Conservation (phyloP, 2,113 vertebrate species). For the Thomomys bottae region DNA sequence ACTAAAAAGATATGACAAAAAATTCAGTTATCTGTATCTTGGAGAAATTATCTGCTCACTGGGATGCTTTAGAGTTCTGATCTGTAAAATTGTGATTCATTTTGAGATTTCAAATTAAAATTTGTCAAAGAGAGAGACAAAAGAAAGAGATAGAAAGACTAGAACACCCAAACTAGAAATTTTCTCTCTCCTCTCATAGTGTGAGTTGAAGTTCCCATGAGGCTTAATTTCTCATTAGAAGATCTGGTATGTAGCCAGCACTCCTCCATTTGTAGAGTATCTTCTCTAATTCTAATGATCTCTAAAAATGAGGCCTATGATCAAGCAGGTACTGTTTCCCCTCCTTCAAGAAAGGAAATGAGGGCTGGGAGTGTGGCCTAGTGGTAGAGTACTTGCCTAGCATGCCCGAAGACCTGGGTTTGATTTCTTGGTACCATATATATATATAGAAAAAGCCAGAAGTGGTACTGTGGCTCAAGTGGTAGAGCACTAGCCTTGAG, state of each 20-base stretch:
- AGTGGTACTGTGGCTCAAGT: no score
- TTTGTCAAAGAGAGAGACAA: background rate
- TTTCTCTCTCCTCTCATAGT: background rate
- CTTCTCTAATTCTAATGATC: background rate
- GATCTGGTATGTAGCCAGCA: background rate
- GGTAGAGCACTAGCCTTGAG: no score
- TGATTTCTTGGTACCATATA: no score
- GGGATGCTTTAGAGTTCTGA: background rate
- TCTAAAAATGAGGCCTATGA: background rate
- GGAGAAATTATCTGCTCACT: background rate
- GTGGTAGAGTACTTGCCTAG: no score
- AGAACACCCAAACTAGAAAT: background rate
- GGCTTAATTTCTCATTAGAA: background rate
- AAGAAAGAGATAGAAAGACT: background rate
- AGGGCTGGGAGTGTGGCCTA: no score
- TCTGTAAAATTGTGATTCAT: background rate
- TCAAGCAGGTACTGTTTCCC: no score
- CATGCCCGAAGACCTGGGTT: no score
- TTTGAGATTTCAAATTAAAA: conserved; percentile 18
- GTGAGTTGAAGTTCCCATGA: background rate
- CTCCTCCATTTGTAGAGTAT: background rate
- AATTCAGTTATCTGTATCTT: background rate
- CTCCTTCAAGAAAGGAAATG: background rate
- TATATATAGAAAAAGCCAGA: no score
- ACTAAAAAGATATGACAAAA: conserved; percentile 5